Evolutionary conservation across 2,888 invertebrate genomes (phyloP), one percentile per base, ranked within the genome.

Genomic region (Epinotia ramella): DNA sequence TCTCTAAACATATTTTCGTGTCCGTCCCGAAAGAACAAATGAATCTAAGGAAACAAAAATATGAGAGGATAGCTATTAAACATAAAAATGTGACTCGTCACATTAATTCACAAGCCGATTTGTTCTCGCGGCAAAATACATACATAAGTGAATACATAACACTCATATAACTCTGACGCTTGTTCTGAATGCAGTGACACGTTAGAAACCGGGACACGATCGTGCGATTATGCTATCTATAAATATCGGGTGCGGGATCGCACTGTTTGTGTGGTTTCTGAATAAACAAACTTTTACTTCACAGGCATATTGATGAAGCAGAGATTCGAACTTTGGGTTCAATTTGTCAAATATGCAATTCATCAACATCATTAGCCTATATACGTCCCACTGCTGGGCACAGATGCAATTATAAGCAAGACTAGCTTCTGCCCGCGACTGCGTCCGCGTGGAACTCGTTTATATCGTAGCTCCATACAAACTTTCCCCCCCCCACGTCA

Each of bases 51-150:
- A 9, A 9, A 33, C 40, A 33, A 53, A 70, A 70, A 65, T 53
- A 24, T 40, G 60, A 65, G 40, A 65, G 44, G 70, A 49, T 53
- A 46, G 65, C 59, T 60, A 66, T 62, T 62, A 28, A 65, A 63
- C 67, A 56, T 56, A 62, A 71, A 66, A 71, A 63, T 63, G 63
- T 33, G 56, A 68, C 56, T 20, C 49, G 83, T 84, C 87, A 87
- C 86, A 89, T 89, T 88, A 88, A 88, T 88, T 85, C 84, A 85
- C 87, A 84, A 86, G 87, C 83, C 82, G 79, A 84, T 84, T 80
- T 80, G 81, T 82, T 82, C 81, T 40, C 40, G 40, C 40, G 9
- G 82, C 83, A 81, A 86, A 82, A 46, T 12, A 46, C 79, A 80
- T 82, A 83, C 78, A 76, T 80, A 81, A 81, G 82, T 83, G 81